A percentile compares a stretch with the other conserved stretches of the same genome.
Conservation (phyloP, 2,888 invertebrate genomes). For the Rosalia funebris region DNA sequence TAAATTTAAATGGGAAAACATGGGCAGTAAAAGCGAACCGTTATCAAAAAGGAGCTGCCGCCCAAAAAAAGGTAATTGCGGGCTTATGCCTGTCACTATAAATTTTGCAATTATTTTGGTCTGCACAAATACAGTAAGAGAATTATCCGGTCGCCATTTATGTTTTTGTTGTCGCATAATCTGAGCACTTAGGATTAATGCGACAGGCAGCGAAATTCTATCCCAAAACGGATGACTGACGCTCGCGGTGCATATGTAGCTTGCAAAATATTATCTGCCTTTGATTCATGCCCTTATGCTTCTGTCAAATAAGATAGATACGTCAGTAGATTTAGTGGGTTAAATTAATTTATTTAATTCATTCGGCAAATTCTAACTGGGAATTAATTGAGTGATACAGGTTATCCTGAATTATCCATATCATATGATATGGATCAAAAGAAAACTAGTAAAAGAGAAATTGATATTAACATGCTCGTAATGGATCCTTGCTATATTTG, state of each 20-base stretch:
- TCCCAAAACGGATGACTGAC: background rate
- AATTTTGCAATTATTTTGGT: conserved; percentile 26
- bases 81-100: conserved; percentile 23
- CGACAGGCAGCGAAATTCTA: conserved; percentile 3
- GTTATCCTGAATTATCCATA: no score
- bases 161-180: conserved; percentile 24
- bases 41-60: background rate
- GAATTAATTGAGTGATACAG: no score
- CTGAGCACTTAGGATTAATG: conserved; percentile 20
- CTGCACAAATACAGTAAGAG: conserved; percentile 23
- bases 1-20: conserved; percentile 5
- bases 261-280: background rate
- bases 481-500: no score
- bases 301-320: no score
- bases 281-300: no score
- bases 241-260: background rate
- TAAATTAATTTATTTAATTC: no score
- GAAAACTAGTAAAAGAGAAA: no score
- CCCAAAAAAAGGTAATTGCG: conserved; percentile 21
- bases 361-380: no score
- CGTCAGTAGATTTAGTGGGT: no score
- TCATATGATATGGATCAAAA: no score
- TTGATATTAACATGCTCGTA: no score
- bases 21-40: background rate
- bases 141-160: conserved; percentile 21